Evolutionary conservation across 2,888 invertebrate species (phyloP).

Genomic region (Atethmia centrago): DNA sequence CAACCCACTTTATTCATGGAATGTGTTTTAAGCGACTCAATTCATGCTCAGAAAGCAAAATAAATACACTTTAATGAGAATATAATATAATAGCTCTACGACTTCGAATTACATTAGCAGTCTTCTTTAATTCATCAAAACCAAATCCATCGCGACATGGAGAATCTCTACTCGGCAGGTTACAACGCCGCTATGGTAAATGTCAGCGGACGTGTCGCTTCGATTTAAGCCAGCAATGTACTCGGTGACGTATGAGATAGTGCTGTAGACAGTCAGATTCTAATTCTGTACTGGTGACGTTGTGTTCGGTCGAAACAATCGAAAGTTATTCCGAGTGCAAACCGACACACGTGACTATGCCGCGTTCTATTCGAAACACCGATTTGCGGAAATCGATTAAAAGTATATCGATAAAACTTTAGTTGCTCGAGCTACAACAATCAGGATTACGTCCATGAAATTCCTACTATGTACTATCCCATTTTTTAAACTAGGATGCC

Average conservation of each 20-base stretch:
- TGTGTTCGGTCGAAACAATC: slow-evolving; percentile 84
- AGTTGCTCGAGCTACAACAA: background rate
- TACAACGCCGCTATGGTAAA: slow-evolving; percentile 50
- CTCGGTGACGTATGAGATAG: slow-evolving; percentile 72
- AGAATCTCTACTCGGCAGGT: slow-evolving; percentile 18
- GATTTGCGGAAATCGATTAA: slow-evolving; percentile 79
- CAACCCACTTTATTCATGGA: slow-evolving; percentile 10
- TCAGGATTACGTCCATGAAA: background rate
- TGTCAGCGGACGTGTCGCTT: slow-evolving; percentile 47
- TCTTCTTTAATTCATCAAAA: slow-evolving; percentile 36
- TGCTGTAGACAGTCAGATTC: slow-evolving; percentile 81
- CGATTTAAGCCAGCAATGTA: slow-evolving; percentile 69
- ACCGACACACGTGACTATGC: slow-evolving; percentile 82
- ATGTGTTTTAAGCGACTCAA: background rate
- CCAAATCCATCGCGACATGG: slow-evolving; percentile 31
- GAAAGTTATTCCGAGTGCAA: slow-evolving; percentile 88
- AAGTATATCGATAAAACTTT: slow-evolving; percentile 57
- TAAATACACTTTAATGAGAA: background rate
- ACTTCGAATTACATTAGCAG: slow-evolving; percentile 38
- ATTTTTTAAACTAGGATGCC: background rate
- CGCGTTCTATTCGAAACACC: slow-evolving; percentile 81
- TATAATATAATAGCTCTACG: slow-evolving; percentile 2
- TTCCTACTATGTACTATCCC: background rate
- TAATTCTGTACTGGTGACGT: slow-evolving; percentile 86
- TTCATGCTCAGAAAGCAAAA: slow-evolving; percentile 2